Evolutionary conservation across 1,140 invertebrate species (phyloP).

Genomic region (Musca vetustissima): DNA sequence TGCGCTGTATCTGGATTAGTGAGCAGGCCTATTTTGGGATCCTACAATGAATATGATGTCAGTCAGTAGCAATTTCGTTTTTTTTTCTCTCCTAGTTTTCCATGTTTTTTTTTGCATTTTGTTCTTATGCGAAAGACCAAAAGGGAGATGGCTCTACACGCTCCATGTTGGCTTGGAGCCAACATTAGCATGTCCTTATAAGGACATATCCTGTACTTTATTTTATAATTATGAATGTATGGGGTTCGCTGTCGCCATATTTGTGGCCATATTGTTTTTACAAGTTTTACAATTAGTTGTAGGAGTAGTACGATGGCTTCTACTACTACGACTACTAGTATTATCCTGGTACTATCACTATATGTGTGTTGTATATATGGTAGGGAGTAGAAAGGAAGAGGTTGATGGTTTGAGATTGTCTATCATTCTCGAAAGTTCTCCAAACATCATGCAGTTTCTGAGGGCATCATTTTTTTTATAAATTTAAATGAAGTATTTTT

Average conservation of each 20-base stretch:
- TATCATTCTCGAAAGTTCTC: too few species aligned
- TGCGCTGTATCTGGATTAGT: background rate
- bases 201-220: background rate
- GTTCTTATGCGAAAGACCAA: too few species aligned
- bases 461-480: too few species aligned
- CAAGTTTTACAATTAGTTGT: conserved; percentile 19
- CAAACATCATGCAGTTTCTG: too few species aligned
- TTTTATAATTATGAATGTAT: background rate
- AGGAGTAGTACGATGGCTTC: conserved; percentile 11
- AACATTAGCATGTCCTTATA: conserved; percentile 1
- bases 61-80: background rate
- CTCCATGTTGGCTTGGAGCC: too few species aligned
- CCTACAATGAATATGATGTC: background rate
- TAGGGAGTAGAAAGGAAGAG: too few species aligned
- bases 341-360: background rate
- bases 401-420: too few species aligned
- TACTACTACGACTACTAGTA: conserved; percentile 9
- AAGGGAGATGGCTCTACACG: too few species aligned
- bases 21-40: background rate
- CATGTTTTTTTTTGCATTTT: too few species aligned
- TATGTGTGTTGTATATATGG: too few species aligned
- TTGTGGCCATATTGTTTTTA: conserved; percentile 10
- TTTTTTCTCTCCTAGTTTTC: too few species aligned
- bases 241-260: background rate
- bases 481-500: too few species aligned